Evolutionary conservation across 2,888 invertebrate genomes (phyloP), one percentile per base, ranked within the genome.

Genomic region (Acronicta alni): DNA sequence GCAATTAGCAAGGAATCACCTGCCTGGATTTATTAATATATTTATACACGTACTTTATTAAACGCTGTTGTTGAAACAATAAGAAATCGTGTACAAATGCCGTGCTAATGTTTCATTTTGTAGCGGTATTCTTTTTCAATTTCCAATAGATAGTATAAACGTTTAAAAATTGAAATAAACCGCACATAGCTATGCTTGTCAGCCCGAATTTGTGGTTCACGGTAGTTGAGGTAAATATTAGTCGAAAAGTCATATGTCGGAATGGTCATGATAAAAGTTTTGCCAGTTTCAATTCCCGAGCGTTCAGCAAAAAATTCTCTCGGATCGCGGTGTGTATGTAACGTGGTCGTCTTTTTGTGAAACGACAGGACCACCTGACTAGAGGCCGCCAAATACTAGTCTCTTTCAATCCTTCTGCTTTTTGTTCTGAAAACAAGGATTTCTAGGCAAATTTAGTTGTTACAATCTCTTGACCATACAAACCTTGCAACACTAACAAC

Each of bases 1-100:
- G 86, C 89, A 92, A 93, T 92, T 92, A 93, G 89, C 88, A 89
- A 89, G 84, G 81, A 89, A 86, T 87, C 88, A 82, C 78, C 85
- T 79, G 79, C 75, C 82, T 82, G 85, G 82, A 79, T 88, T 89
- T 88, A 90, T 91, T 90, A 88, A 88, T 85, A 85, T 84, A 61
- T 82, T 84, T 30, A 12, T 30, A 3, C 12, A 85, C 77, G 79
- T 82, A 82, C 86, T 84, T 88, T 87, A 87, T 89, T 90, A 87
- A 86, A 88, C 82, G 71, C 79, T 72, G 68, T 72, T 77, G 77
- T 62, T 64, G 52, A 52, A 37, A 45, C 41, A 46, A 47, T 59
- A 44, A 32, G 32, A 30, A 51, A 54, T 39, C 38, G 35, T 26
- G 17, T 48, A 44, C 45, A 35, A 44, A 58, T 45, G 17, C n/a